Conservation (phyloP, 2,113 vertebrate genomes). For the Dipodomys spectabilis region DNA sequence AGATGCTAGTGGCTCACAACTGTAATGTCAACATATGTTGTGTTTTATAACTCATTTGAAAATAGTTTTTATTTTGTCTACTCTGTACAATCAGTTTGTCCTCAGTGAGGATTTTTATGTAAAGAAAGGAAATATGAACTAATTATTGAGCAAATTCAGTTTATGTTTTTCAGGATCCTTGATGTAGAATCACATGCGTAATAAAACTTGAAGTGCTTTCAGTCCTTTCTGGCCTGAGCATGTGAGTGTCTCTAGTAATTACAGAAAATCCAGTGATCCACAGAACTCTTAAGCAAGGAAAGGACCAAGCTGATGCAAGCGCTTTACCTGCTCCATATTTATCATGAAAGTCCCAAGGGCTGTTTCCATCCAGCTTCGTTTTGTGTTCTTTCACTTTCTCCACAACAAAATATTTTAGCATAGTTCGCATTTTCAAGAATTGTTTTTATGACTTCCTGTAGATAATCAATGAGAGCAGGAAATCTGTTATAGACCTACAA, state of each 20-base stretch:
- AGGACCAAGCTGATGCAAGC: slow-evolving; percentile 37
- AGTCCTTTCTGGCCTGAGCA: neutral
- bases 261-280: neutral
- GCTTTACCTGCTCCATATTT: neutral
- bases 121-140: neutral
- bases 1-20: no score
- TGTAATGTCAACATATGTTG: no score
- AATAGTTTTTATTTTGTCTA: no score
- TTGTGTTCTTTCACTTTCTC: neutral
- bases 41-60: no score
- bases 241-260: neutral
- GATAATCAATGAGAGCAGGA: neutral
- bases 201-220: neutral
- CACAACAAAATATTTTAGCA: neutral
- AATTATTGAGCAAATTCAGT: neutral
- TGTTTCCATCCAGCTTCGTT: neutral
- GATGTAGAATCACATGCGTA: neutral
- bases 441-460: neutral
- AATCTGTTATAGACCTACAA: neutral
- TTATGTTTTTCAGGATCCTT: neutral
- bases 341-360: neutral
- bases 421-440: neutral
- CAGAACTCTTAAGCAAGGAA: slow-evolving; percentile 66
- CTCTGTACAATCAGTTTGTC: neutral
- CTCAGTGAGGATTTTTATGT: neutral